phyloP scores from a whole-genome alignment of 92 coral and sea anemone species.

The Umimayanthus chanpuru region DNA sequence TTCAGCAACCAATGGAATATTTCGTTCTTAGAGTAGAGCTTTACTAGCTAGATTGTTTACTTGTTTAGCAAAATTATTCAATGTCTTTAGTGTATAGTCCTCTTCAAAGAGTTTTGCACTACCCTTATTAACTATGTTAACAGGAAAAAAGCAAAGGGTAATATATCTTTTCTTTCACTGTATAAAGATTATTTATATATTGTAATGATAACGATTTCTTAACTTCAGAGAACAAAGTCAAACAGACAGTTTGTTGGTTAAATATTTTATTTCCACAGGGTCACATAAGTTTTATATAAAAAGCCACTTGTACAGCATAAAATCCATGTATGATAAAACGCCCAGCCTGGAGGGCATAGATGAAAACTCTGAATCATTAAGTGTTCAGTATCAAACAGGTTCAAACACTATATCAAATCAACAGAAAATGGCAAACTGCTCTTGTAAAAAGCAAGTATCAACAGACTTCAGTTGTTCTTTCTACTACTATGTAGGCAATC shows the following conservation, averaged over 20 bases:
- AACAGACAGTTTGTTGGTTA: neutral
- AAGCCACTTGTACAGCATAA: conserved; percentile 37
- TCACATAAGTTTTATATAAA: conserved; percentile 22
- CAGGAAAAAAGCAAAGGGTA: too few relatives aligned
- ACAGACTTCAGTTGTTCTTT: neutral
- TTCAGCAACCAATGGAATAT: too few relatives aligned
- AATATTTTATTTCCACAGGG: conserved; percentile 36
- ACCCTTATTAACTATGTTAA: too few relatives aligned
- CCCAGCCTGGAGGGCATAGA: conserved; percentile 4
- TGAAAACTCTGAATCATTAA: neutral
- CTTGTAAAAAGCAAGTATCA: neutral
- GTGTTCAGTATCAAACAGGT: neutral
- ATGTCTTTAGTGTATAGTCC: too few relatives aligned
- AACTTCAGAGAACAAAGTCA: neutral
- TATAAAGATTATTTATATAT: too few relatives aligned
- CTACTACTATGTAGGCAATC: neutral
- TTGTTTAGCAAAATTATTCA: too few relatives aligned
- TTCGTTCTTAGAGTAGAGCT: too few relatives aligned
- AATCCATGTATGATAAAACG: conserved; percentile 33
- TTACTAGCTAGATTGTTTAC: too few relatives aligned
- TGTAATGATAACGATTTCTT: neutral
- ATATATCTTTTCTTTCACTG: too few relatives aligned
- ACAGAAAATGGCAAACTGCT: neutral
- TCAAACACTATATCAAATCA: neutral
- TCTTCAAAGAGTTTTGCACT: too few relatives aligned